These are phyloP conservation scores for Chinchilla lanigera DNA, from an alignment of 2,113 vertebrate genomes.

Conservation along the genomic window DNA sequence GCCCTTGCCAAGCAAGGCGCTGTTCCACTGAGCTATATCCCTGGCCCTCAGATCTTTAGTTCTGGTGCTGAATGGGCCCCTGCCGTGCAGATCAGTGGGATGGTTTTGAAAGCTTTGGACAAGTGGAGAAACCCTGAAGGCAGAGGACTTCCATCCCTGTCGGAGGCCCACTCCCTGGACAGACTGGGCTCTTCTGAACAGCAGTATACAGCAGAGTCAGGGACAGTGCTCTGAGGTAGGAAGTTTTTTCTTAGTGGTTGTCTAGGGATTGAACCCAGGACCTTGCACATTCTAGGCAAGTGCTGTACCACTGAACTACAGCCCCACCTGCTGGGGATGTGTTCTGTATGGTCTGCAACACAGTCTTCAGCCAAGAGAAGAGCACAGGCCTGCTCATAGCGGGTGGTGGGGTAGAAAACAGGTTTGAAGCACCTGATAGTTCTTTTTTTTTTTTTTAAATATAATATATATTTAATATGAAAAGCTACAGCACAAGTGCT, in stretches of 20 bases:
- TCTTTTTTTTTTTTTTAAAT: no score
- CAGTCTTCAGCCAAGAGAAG: conserved; percentile 47
- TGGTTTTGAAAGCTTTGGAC: conserved; percentile 70
- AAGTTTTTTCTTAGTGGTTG: background rate
- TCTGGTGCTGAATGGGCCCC: conserved; percentile 52
- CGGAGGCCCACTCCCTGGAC: background rate
- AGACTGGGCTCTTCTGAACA: conserved; percentile 60
- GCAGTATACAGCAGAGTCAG: conserved; percentile 56
- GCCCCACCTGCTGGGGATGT: conserved; percentile 22
- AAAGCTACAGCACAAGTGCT: conserved; percentile 90
- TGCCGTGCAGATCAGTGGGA: conserved; percentile 62
- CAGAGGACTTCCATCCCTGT: conserved; percentile 19
- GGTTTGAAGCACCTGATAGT: background rate
- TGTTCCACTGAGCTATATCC: no score
- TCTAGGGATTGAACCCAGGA: background rate
- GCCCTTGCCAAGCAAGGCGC: no score
- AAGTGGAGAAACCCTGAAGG: conserved; percentile 67
- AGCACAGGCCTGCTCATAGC: conserved; percentile 5
- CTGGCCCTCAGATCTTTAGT: conserved; percentile 57
- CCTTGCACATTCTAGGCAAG: background rate
- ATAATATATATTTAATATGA: conserved; percentile 91
- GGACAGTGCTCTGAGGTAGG: conserved; percentile 45
- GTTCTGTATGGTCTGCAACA: conserved; percentile 50
- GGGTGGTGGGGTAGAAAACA: background rate
- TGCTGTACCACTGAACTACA: background rate